Percentiles rank a stretch among this genome's conserved stretches.
Conservation (phyloP, 2,888 invertebrate genomes). For the Argyresthia albistria region DNA sequence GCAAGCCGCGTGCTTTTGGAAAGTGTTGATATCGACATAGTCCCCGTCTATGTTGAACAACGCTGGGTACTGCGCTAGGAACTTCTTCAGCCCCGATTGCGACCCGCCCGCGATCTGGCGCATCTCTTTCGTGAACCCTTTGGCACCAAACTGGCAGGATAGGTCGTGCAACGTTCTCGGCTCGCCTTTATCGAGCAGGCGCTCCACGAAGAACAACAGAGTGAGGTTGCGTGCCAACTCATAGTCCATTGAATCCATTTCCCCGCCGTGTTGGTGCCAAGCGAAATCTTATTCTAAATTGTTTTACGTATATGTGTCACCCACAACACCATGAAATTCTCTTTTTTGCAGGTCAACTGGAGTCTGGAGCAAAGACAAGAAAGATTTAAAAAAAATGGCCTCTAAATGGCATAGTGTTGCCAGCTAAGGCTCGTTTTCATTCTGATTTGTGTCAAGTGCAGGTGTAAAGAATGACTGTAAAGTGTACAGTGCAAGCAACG, state of each 20-base stretch:
- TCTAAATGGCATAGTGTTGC: too few relatives aligned
- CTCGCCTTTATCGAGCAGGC: slow-evolving; percentile 96
- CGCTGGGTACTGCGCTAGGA: slow-evolving; percentile 96
- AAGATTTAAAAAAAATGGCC: neutral
- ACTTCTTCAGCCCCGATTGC: slow-evolving; percentile 96
- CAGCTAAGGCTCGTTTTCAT: too few relatives aligned
- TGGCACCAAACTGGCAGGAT: slow-evolving; percentile 99
- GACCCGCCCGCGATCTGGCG: slow-evolving; percentile 95
- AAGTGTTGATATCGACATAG: slow-evolving; percentile 88
- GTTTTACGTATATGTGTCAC: slow-evolving; percentile 71
- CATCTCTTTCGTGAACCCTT: slow-evolving; percentile 99
- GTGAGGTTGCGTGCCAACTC: slow-evolving; percentile 96
- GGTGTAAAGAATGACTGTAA: too few relatives aligned
- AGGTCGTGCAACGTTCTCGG: slow-evolving; percentile 97
- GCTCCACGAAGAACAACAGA: slow-evolving; percentile 97
- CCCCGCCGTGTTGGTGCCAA: slow-evolving; percentile 68
- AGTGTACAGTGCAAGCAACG: too few relatives aligned
- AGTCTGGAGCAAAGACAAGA: slow-evolving; percentile 43
- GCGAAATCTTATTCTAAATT: slow-evolving; percentile 63
- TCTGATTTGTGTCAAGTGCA: too few relatives aligned
- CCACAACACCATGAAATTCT: slow-evolving; percentile 71
- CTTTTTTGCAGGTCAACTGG: slow-evolving; percentile 32
- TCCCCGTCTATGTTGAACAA: slow-evolving; percentile 96
- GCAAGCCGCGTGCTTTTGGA: slow-evolving; percentile 76
- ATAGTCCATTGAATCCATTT: slow-evolving; percentile 95